Evolutionary conservation across 2,113 vertebrate species (phyloP).

Genomic region (Colius striatus): DNA sequence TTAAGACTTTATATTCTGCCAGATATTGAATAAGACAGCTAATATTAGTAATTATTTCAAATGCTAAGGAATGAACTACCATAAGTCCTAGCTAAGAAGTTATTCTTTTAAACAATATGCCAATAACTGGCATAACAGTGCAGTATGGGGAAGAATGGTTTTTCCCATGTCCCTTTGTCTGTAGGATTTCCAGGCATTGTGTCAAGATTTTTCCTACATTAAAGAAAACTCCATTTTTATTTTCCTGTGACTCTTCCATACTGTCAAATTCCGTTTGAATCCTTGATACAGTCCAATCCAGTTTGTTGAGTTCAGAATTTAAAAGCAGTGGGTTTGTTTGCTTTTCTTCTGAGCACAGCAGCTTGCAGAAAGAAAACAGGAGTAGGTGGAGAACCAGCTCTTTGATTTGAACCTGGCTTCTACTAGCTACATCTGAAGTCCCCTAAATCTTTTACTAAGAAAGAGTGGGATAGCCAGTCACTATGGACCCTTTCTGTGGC

Average conservation of each 20-base stretch:
- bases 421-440: neutral
- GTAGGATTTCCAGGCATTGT: constrained; percentile 23
- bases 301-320: neutral
- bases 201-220: neutral
- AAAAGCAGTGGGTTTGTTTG: neutral
- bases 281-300: neutral
- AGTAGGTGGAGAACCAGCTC: neutral
- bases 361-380: neutral
- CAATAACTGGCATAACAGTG: neutral
- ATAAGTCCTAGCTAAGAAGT: neutral
- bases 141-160: neutral
- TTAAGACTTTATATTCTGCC: neutral
- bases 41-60: neutral
- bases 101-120: neutral
- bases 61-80: neutral
- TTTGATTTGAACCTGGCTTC: neutral
- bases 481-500: neutral
- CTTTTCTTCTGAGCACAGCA: neutral
- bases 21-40: neutral
- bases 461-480: neutral
- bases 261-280: neutral
- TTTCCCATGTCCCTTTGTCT: neutral
- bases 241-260: neutral
- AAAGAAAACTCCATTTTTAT: constrained; percentile 1
- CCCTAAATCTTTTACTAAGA: neutral